phyloP scores from a whole-genome alignment of 2,113 vertebrate species.

The Salvelinus fontinalis region DNA sequence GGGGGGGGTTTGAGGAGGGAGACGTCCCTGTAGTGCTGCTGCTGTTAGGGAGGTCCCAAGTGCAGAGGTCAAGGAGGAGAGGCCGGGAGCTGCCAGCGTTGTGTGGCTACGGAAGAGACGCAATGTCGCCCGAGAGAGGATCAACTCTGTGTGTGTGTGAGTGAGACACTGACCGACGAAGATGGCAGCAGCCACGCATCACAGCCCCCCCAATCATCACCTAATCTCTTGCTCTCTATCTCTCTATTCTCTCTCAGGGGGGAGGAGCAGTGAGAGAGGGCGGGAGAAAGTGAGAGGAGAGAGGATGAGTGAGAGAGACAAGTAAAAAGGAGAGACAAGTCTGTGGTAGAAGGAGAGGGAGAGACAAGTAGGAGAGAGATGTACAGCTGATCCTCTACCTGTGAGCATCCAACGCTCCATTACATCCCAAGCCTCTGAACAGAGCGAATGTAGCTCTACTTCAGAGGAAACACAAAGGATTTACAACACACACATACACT shows the following conservation, averaged over 20 bases:
- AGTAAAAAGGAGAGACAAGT: neutral
- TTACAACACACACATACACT: neutral
- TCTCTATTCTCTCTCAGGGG: conserved; percentile 19
- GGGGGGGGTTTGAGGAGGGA: conserved; percentile 25
- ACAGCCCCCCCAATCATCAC: conserved; percentile 47
- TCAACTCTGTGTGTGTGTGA: no score
- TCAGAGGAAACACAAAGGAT: neutral
- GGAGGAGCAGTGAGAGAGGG: conserved; percentile 55
- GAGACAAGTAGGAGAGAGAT: neutral
- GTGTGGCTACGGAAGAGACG: conserved; percentile 8
- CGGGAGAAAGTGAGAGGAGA: conserved; percentile 10
- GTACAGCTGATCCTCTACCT: neutral
- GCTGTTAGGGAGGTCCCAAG: conserved; percentile 7
- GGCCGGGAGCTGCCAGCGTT: neutral
- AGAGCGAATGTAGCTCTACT: neutral
- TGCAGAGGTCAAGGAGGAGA: neutral
- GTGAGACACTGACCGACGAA: conserved; percentile 57
- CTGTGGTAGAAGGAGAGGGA: neutral
- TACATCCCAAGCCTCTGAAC: neutral
- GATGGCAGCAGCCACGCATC: conserved; percentile 66
- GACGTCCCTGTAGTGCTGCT: conserved; percentile 41
- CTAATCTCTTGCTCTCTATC: conserved; percentile 10
- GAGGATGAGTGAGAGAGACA: conserved; percentile 8
- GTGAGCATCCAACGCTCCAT: neutral
- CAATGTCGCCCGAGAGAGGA: neutral